Evolutionary conservation across 2,888 invertebrate species (phyloP), one percentile per base, ranked within the genome.

Genomic region (Aphodius sticticus): DNA sequence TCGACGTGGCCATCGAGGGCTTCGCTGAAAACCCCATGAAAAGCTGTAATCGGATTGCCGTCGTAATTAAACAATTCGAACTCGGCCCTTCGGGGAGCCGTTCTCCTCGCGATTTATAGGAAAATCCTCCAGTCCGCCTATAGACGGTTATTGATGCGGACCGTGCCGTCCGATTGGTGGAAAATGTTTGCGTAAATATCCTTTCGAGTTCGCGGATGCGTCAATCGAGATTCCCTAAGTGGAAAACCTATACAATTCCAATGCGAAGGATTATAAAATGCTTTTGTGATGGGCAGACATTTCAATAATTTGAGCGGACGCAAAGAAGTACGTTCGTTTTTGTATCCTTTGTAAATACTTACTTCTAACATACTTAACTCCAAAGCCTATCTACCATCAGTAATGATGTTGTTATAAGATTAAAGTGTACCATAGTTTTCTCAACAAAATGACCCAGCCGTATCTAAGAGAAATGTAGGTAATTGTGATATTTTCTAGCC

Each of bases 51-150:
- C 53, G 53, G 53, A 53, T 53, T 53, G 53, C 53, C 12, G 53
- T 53, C 53, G 53, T 53, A 53, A 53, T 53, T 53, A 53, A 53
- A 53, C 53, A 53, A 53, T 53, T 53, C 53, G 53, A 53, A 53
- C 53, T 53, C 53, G 53, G 53, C 53, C 53, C 53, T 53, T 53
- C 53, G 7, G 53, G 53, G 53, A 53, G 53, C 53, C 53, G 53
- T 53, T 53, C 53, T 53, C 53, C 12, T 53, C 53, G 12, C 53
- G 53, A 53, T 53, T 53, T 53, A 53, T 53, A 53, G 53, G 53
- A 53, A 53, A 53, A 53, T 53, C 53, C 12, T 53, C 53, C 12
- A 12, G 53, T 7, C 26, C 53, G 53, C 53, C 53, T 53, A 53
- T 53, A 9, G 53, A 53, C 12, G 53, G 53, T 53, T 53, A 53